Conservation (phyloP, 1,140 invertebrate species). For the Maconellicoccus hirsutus region DNA sequence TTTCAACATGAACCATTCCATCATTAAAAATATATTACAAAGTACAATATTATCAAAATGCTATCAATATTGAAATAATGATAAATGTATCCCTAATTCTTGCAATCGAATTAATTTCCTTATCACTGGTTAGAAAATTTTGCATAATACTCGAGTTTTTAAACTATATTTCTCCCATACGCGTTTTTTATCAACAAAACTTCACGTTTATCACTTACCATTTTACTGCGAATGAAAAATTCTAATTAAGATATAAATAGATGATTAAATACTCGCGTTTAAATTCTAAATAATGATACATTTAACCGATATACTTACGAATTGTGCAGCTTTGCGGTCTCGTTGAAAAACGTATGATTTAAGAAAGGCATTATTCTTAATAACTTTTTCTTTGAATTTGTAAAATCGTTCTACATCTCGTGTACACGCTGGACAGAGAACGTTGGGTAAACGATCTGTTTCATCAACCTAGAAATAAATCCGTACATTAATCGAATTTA, state of each 20-base stretch:
- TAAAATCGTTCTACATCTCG: constrained; percentile 17
- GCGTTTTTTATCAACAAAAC: background rate
- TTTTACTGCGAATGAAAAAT: background rate
- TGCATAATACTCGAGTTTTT: background rate
- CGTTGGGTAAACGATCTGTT: constrained; percentile 17
- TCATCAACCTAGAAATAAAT: constrained; percentile 17
- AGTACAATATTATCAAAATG: background rate
- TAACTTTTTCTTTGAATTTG: constrained; percentile 14
- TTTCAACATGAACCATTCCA: background rate
- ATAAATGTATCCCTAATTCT: no score
- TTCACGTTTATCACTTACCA: background rate
- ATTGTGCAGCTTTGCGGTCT: constrained; percentile 11
- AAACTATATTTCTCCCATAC: no score
- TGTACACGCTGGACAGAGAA: background rate
- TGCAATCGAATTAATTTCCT: background rate
- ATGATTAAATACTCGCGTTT: background rate
- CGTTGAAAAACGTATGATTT: constrained; percentile 17
- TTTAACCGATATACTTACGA: background rate
- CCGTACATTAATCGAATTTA: background rate
- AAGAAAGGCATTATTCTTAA: constrained; percentile 16
- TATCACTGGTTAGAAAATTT: background rate
- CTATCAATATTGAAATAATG: background rate
- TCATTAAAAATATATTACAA: background rate
- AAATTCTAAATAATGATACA: background rate
- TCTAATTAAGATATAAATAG: no score